Conservation (phyloP, 2,113 vertebrate genomes). For the Eira barbara region DNA sequence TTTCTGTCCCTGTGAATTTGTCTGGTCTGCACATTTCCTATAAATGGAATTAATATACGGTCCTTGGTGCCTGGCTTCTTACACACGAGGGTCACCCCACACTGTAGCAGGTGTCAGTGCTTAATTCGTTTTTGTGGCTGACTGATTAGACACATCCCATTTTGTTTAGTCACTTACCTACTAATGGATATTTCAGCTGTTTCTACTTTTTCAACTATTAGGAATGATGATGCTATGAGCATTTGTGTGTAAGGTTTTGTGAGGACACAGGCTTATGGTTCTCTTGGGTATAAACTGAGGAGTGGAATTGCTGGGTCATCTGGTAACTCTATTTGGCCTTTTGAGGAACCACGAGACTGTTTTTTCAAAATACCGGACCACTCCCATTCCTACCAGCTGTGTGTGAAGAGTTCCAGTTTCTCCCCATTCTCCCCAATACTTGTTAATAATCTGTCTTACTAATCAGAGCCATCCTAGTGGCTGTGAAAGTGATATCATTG, state of each 20-base stretch:
- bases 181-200: neutral
- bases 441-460: neutral
- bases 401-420: neutral
- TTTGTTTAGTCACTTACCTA: neutral
- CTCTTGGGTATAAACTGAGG: neutral
- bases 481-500: neutral
- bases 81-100: no score
- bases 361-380: neutral
- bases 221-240: neutral
- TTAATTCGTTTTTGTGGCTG: neutral
- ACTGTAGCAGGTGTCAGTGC: no score
- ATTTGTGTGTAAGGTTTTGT: neutral
- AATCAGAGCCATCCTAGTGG: neutral
- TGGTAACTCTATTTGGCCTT: neutral
- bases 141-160: neutral
- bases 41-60: accelerated
- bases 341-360: neutral
- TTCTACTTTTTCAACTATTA: neutral
- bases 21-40: neutral
- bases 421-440: neutral
- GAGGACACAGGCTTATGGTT: neutral
- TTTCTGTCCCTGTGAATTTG: neutral
- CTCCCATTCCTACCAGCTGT: neutral
- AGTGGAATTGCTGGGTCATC: neutral
- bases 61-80: neutral